Evolutionary conservation across 2,888 invertebrate species (phyloP), one percentile per base, ranked within the genome.

Genomic region (Chrysomela aeneicollis): DNA sequence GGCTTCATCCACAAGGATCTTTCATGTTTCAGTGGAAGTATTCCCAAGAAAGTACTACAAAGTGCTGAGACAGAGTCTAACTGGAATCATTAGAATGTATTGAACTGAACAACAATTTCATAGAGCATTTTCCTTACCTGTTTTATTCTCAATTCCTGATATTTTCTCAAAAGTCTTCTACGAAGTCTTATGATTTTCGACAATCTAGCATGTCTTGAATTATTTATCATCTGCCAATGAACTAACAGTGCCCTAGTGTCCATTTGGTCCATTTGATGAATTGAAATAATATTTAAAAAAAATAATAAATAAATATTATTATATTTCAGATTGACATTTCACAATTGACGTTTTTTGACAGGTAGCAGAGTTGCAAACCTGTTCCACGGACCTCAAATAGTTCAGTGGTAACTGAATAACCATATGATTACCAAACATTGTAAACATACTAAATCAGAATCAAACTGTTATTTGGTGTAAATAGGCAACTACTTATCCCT

Each of bases 11-110:
- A 52, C 30, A 52, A 15, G 15, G 30, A 15, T 30, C 52, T 52
- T 52, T 52, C 52, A 30, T 52, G 17, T n/a, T 52, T 52, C 10
- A 52, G 10, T 15, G 52, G 52, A 52, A 52, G 30, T 52, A 52
- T 52, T 30, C 52, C 52, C 30, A 30, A 30, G 30, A 15, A 52
- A 15, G 30, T 52, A 18, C 30, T 52, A n/a, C 52, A 52, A 10
- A 52, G 32, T 4, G 30, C 30, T 30, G 30, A 17, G 30, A 52
- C 30, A 52, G 52, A 52, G 52, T 26, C 15, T 18, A 30, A 30
- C 52, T 52, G 52, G 8, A 52, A 52, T 52, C 10, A 19, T 30
- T 52, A 35, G 32, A 2, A 35, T 9, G 2, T 35, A 6, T 26
- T 26, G 26, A 35, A 35, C 10, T 35, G 32, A 35, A 35, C 10